Percentiles rank a stretch among this genome's conserved stretches.
phyloP scores from a whole-genome alignment of 2,113 vertebrate species.

The Protobothrops flavoviridis region DNA sequence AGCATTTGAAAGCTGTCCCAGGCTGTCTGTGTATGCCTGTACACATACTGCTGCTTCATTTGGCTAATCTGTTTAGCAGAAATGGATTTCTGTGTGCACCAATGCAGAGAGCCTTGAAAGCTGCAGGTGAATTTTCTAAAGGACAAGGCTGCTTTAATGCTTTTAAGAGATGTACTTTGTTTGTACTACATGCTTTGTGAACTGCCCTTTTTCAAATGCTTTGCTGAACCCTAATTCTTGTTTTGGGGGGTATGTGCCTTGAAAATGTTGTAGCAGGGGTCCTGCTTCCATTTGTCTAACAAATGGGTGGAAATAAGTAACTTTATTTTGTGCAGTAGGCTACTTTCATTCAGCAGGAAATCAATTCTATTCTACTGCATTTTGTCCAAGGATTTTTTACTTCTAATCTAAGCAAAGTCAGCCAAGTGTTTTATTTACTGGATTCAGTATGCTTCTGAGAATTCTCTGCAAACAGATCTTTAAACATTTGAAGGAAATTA shows the following conservation, averaged over 20 bases:
- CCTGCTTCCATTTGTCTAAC: background rate
- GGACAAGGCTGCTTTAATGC: background rate
- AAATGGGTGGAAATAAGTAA: background rate
- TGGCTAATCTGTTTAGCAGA: background rate
- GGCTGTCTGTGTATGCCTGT: background rate
- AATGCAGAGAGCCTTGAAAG: background rate
- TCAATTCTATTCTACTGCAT: background rate
- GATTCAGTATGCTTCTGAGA: background rate
- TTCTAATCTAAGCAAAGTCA: background rate
- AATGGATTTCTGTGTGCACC: background rate
- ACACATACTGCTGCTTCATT: background rate
- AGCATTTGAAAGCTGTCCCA: background rate
- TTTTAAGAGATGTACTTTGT: background rate
- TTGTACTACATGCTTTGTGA: background rate
- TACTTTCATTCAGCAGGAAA: background rate
- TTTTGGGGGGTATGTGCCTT: background rate
- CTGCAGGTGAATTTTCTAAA: background rate
- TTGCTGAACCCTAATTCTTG: background rate
- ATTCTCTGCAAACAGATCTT: background rate
- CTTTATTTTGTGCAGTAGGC: background rate
- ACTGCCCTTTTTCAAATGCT: background rate
- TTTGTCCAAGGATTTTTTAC: background rate
- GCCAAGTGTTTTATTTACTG: background rate
- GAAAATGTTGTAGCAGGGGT: background rate
- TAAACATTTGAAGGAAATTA: background rate